phyloP scores from a whole-genome alignment of 2,113 vertebrate species.

The Hippolais icterina region DNA sequence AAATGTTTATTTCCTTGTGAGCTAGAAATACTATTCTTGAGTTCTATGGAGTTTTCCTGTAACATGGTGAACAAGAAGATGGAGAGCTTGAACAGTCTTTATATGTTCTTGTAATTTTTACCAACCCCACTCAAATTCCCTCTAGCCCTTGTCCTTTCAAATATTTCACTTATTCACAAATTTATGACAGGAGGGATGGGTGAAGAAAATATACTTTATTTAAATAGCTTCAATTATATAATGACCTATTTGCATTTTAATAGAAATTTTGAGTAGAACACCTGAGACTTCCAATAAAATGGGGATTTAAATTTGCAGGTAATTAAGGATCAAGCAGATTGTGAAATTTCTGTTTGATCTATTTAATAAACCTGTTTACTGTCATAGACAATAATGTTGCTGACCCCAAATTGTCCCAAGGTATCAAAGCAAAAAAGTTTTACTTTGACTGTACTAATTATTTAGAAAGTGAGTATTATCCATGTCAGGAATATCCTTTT shows the following conservation, averaged over 20 bases:
- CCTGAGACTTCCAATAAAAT: slow-evolving; percentile 62
- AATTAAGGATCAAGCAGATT: slow-evolving; percentile 65
- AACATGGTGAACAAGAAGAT: neutral
- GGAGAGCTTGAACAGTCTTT: neutral
- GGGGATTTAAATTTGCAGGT: slow-evolving; percentile 64
- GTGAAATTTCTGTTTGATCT: slow-evolving; percentile 60
- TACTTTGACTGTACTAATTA: neutral
- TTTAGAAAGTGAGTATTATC: neutral
- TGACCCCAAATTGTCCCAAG: slow-evolving; percentile 20
- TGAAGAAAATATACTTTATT: slow-evolving; percentile 53
- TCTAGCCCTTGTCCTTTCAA: slow-evolving; percentile 5
- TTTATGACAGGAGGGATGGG: neutral
- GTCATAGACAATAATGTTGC: slow-evolving; percentile 6
- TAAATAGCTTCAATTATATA: slow-evolving; percentile 68
- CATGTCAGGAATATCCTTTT: slow-evolving; percentile 4
- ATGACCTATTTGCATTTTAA: slow-evolving; percentile 75
- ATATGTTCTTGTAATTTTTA: neutral
- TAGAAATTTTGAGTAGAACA: slow-evolving; percentile 59
- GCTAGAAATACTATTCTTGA: neutral
- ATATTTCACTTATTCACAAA: neutral
- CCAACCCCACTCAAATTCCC: neutral
- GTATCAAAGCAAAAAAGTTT: slow-evolving; percentile 14
- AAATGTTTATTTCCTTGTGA: neutral
- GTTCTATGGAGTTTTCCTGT: neutral
- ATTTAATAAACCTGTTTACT: slow-evolving; percentile 65